A percentile compares a stretch with the other conserved stretches of the same genome.
These are phyloP conservation scores for Myripristis murdjan DNA, from an alignment of 2,797 vertebrate genomes.

Conservation along the genomic window DNA sequence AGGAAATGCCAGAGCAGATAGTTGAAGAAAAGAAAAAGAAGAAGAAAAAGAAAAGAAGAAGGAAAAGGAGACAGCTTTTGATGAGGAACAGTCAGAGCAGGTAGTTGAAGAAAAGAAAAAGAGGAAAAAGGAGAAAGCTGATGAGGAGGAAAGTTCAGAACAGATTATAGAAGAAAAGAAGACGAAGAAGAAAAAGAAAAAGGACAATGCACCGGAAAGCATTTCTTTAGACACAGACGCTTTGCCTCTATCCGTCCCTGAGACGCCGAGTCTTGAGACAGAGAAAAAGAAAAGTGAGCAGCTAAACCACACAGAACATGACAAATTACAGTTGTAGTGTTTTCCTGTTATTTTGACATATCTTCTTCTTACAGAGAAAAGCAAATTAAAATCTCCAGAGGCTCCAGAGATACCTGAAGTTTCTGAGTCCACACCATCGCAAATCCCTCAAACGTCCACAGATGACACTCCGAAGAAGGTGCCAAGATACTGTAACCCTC, in stretches of 20 bases:
- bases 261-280: conserved; percentile 30
- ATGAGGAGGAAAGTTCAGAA: background rate
- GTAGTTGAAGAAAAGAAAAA: background rate
- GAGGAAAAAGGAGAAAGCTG: background rate
- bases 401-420: conserved; percentile 23
- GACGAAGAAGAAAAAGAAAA: conserved; percentile 58
- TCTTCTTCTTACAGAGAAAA: conserved; percentile 67
- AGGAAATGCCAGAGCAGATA: conserved; percentile 7
- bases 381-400: conserved; percentile 52
- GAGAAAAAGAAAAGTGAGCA: conserved; percentile 82
- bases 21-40: conserved; percentile 33
- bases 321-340: rapidly evolving
- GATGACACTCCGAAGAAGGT: conserved; percentile 73
- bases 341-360: background rate
- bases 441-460: conserved; percentile 23
- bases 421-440: background rate
- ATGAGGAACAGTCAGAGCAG: background rate
- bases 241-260: background rate
- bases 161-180: background rate
- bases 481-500: background rate
- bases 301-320: rapidly evolving
- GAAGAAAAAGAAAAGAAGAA: background rate
- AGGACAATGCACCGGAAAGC: background rate
- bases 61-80: conserved; percentile 15
- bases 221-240: conserved; percentile 1